Evolutionary conservation across 2,888 invertebrate species (phyloP).

Genomic region (Melipona bicolor): DNA sequence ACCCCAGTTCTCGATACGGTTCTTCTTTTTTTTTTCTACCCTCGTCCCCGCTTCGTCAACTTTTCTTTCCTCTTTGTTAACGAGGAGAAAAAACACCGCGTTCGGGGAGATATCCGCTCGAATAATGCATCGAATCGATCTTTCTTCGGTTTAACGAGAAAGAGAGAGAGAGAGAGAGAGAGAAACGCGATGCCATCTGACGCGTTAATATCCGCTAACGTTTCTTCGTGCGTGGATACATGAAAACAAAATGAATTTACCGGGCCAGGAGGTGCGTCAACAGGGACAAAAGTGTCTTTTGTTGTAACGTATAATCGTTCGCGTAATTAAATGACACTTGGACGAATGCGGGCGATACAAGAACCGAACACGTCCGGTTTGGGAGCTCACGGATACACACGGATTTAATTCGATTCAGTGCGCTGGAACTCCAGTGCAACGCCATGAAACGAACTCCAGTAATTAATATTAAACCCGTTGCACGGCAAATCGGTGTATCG

Average conservation of each 20-base stretch:
- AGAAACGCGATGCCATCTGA: neutral
- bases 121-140: neutral
- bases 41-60: neutral
- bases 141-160: neutral
- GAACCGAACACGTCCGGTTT: constrained; percentile 6
- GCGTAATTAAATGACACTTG: constrained; percentile 20
- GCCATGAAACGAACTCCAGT: constrained; percentile 36
- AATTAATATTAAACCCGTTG: constrained; percentile 64
- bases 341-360: neutral
- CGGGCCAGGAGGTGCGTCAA: neutral
- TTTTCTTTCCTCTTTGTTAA: neutral
- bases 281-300: neutral
- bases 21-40: neutral
- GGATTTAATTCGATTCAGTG: constrained; percentile 47
- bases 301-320: constrained; percentile 9
- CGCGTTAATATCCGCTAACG: neutral
- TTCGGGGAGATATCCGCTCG: neutral
- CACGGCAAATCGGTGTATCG: constrained; percentile 36
- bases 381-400: constrained; percentile 6
- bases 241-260: neutral
- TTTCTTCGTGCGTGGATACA: too few relatives aligned
- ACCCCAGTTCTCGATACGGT: constrained; percentile 11
- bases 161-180: too few relatives aligned
- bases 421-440: constrained; percentile 16
- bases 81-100: neutral